These are phyloP conservation scores for Limnephilus lunatus DNA, from an alignment of 2,888 invertebrate genomes.

Conservation along the genomic window DNA sequence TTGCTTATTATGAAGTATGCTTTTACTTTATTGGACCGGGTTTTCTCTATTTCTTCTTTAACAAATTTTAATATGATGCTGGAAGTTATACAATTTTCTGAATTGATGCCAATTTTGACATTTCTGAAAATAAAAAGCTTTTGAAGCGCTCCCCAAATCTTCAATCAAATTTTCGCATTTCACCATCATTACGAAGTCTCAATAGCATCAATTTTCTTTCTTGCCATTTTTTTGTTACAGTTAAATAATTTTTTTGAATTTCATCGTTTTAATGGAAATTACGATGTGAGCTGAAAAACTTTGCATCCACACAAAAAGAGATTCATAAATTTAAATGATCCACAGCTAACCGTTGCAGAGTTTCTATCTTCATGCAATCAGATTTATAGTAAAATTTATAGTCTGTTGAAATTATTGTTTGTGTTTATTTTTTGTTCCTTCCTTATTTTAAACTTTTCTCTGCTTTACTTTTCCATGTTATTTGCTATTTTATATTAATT, in stretches of 20 bases:
- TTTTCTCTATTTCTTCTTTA: not conserved
- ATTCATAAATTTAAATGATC: not conserved
- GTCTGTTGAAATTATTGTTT: not conserved
- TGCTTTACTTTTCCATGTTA: not conserved
- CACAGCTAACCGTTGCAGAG: not conserved
- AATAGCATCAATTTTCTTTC: not conserved
- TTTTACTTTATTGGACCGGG: not conserved
- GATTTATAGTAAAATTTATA: not conserved
- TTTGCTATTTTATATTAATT: not conserved
- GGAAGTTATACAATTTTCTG: no score
- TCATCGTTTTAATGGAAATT: not conserved
- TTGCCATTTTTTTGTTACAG: not conserved
- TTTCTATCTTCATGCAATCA: not conserved
- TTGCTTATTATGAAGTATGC: not conserved
- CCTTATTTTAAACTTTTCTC: not conserved
- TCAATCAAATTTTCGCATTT: no score
- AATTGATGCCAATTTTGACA: no score
- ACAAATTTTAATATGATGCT: no score
- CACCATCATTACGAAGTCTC: no score
- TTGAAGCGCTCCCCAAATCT: no score
- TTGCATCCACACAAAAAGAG: not conserved
- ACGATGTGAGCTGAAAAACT: no score
- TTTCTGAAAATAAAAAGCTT: no score
- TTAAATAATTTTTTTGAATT: not conserved
- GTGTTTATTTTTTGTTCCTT: not conserved